phyloP scores from a whole-genome alignment of 2,113 vertebrate species.

The Saguinus midas region DNA sequence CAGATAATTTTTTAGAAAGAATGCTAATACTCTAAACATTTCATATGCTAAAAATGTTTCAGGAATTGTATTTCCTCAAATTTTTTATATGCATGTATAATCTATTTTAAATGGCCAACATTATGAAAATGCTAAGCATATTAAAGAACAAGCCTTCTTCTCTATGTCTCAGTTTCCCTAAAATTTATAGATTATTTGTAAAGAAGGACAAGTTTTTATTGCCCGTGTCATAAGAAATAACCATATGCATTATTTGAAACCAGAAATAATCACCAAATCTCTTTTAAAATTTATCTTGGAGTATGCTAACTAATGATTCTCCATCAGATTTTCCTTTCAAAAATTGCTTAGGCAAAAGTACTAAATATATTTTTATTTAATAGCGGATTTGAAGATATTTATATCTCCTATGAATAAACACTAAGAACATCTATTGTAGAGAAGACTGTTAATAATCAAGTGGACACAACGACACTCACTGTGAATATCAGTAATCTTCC shows the following conservation, averaged over 20 bases:
- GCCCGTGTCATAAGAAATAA: not conserved
- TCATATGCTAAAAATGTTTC: not conserved
- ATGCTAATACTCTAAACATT: not conserved
- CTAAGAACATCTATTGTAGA: not conserved
- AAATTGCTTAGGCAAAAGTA: not conserved
- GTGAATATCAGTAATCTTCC: not conserved
- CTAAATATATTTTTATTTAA: not conserved
- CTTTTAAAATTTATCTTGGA: not conserved
- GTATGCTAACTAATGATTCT: not conserved
- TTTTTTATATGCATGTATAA: not conserved
- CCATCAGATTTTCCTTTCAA: not conserved
- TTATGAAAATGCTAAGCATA: not conserved
- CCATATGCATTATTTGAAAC: not conserved
- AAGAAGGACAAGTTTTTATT: not conserved
- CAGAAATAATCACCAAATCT: not conserved
- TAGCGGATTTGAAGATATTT: not conserved
- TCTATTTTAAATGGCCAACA: not conserved
- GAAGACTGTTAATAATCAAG: not conserved
- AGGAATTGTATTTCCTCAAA: not conserved
- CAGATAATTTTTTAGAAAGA: slow-evolving; percentile 21
- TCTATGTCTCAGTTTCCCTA: not conserved
- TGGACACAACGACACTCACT: not conserved
- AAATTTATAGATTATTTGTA: not conserved
- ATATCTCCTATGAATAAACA: not conserved
- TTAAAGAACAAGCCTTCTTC: not conserved